Evolutionary conservation across 2,888 invertebrate species (phyloP), one percentile per base, ranked within the genome.

Genomic region (Acanthacorydalis orientalis): DNA sequence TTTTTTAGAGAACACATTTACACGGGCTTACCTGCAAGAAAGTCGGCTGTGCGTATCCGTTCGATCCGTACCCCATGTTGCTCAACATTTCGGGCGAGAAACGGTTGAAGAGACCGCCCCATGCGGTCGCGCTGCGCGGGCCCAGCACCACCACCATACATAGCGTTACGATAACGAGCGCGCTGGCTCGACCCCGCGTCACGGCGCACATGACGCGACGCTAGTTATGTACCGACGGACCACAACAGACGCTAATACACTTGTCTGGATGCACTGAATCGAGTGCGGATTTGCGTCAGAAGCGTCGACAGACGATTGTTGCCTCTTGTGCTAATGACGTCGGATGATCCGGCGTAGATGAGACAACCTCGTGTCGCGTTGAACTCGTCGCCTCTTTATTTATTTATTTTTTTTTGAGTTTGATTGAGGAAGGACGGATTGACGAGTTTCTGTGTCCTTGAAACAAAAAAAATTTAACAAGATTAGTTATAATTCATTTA

Each of bases 51-150:
- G 56, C 56, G 63, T 64, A 78, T 39, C 72, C 70, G 55, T 76
- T 76, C n/a, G 74, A 74, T 1, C 83, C 83, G 57, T 84, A 84
- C 14, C 84, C 85, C 65, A 85, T 68, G 64, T 85, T 85, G 49
- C 82, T 78, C 40, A 86, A 68, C 80, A 85, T 82, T 61, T 86
- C 85, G n/a, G 86, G 84, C 58, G 83, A 84, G 68, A 87, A 87
- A 53, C 88, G 75, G 65, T 87, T 88, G 69, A 87, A 88, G 31
- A 85, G 72, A 1, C 85, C 86, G 15, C 84, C 85, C 86, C 85
- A 86, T 37, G 80, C 83, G 53, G 77, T 69, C 23, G 67, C 65
- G 57, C 63, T 61, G 51, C 60, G 59, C 40, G 55, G 52, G 32
- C 57, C 55, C 48, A 60, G 50, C 7, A 51, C 41, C 37, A 50